Percentiles rank a stretch among this genome's conserved stretches.
phyloP scores from a whole-genome alignment of 2,797 vertebrate species.

The Babyrousa celebensis region DNA sequence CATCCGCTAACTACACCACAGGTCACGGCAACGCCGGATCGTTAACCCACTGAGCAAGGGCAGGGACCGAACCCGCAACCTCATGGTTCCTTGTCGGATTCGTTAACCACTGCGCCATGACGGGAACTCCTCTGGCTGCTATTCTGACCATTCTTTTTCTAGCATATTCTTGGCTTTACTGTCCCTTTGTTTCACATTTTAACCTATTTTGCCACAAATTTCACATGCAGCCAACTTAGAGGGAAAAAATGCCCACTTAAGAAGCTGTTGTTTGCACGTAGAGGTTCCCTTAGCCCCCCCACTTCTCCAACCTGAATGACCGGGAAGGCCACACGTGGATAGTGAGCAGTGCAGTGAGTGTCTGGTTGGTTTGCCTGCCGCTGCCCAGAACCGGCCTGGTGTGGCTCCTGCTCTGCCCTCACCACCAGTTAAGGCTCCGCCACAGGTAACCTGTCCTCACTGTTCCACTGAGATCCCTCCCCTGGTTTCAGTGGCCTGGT shows the following conservation, averaged over 20 bases:
- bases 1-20: too few relatives aligned
- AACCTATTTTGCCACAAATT: neutral
- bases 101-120: too few relatives aligned
- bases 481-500: neutral
- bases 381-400: neutral
- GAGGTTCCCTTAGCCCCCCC: neutral
- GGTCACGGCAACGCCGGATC: too few relatives aligned
- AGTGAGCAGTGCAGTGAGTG: neutral
- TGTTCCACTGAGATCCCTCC: neutral
- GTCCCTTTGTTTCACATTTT: neutral
- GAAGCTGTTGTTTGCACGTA: neutral
- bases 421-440: neutral
- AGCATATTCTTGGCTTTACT: neutral
- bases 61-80: too few relatives aligned
- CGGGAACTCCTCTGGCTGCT: neutral
- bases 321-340: neutral
- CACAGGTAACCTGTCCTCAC: neutral
- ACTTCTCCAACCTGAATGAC: neutral
- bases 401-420: neutral
- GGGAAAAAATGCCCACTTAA: neutral
- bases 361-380: neutral
- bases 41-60: too few relatives aligned
- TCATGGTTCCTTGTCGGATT: too few relatives aligned
- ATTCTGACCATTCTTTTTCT: neutral
- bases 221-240: neutral